phyloP scores from a whole-genome alignment of 1,140 invertebrate species.

The Xylocopa sonorina region DNA sequence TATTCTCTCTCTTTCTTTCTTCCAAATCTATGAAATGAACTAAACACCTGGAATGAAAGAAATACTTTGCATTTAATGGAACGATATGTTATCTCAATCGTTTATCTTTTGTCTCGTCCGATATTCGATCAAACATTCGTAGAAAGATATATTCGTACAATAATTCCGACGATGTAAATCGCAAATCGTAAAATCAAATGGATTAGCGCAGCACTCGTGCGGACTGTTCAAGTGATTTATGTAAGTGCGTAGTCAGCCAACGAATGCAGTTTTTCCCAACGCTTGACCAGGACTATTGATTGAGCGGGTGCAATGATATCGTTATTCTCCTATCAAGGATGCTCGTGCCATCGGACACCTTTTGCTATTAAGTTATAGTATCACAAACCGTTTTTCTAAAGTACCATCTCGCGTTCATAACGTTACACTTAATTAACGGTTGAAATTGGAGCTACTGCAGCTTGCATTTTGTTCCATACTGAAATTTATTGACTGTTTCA shows the following conservation, averaged over 20 bases:
- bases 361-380: neutral
- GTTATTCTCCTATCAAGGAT: slow-evolving; percentile 23
- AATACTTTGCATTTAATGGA: neutral
- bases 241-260: slow-evolving; percentile 22
- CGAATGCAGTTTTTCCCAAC: slow-evolving; percentile 1
- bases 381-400: neutral
- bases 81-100: no score
- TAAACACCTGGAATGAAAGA: no score
- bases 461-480: neutral
- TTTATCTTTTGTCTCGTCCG: no score
- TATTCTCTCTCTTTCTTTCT: no score
- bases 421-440: neutral
- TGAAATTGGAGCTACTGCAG: neutral
- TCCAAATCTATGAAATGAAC: no score
- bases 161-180: neutral
- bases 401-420: neutral
- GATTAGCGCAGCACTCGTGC: neutral
- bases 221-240: slow-evolving; percentile 25
- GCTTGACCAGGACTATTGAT: slow-evolving; percentile 12
- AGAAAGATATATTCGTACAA: no score
- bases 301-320: slow-evolving; percentile 3
- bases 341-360: neutral
- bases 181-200: neutral
- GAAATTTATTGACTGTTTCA: no score
- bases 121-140: neutral